Base-by-base conservation (phyloP, 2,888 invertebrate genomes). In the Aphidoletes aphidimyza region DNA sequence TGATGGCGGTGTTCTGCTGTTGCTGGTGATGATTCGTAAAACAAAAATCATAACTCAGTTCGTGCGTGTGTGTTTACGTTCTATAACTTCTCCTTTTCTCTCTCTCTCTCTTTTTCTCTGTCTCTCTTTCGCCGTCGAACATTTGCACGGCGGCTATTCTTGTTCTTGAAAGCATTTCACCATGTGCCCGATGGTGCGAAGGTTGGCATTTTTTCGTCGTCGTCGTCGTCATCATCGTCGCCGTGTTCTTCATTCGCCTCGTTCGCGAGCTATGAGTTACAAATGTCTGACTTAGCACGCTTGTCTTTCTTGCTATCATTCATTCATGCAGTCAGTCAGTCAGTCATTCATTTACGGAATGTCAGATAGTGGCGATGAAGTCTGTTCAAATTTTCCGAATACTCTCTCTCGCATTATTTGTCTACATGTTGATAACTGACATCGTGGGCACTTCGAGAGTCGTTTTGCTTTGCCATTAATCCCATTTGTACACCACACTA, bases 321-420 rank as follows among this genome's bases (percentile, higher is more conserved):
- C 69, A 69, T 69, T 69, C 69, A 30, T 69, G 69, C 69, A 69
- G 69, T 69, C 69, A 69, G 69, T 69, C 69, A 69, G 69, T 69
- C 69, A 54, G 54, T 54, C 54, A 54, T 54, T 42, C 26, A 54
- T 54, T 69, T 30, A 69, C 69, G 34, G 69, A 69, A 69, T 69
- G 69, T 69, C 69, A 30, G 69, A 69, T 14, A 30, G 69, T 34
- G 30, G 30, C 69, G 69, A 69, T 69, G 69, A 69, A 54, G 54
- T 54, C 54, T 54, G 54, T 54, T 54, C 54, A 22, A 26, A 30
- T 69, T 69, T 69, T 30, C 30, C 69, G 17, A 26, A 14, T 14
- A 3, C 34, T 42, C 14, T 14, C 42, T 42, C 42, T 69, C 69
- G 11, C 69, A 30, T 34, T 69, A 69, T 69, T 69, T 69, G 69